A percentile compares a stretch with the other conserved stretches of the same genome.
Evolutionary conservation across 2,113 vertebrate genomes (phyloP).

Genomic region (Phrynosoma platyrhinos): DNA sequence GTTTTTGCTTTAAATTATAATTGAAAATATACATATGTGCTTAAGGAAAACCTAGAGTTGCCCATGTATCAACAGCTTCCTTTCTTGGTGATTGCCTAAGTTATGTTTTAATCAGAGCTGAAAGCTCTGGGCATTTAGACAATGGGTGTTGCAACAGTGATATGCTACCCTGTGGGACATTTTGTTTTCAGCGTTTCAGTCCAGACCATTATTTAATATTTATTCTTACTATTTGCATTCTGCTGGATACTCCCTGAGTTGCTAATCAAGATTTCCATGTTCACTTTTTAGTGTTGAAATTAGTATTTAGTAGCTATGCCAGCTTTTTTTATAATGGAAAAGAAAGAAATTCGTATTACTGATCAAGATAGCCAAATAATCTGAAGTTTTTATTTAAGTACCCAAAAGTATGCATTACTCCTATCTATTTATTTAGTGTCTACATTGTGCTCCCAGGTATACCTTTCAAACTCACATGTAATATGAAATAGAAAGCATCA

Average conservation of each 20-base stretch:
- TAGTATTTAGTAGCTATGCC: not conserved
- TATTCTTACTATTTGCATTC: constrained; percentile 1
- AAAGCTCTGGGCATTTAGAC: constrained; percentile 44
- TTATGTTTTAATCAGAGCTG: constrained; percentile 46
- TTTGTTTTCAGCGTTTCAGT: constrained; percentile 22
- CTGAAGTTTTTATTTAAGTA: constrained; percentile 26
- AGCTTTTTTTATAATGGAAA: constrained; percentile 20
- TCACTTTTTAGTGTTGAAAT: not conserved
- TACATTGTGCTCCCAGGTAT: no score
- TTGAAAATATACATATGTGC: constrained; percentile 10
- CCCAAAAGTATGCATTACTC: not conserved
- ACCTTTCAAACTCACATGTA: no score
- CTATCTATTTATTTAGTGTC: no score
- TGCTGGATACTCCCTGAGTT: constrained; percentile 39
- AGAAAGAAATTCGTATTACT: not conserved
- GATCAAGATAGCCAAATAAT: constrained; percentile 9
- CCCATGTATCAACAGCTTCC: constrained; percentile 51
- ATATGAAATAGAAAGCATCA: no score
- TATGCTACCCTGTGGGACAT: constrained; percentile 40
- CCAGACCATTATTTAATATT: constrained; percentile 46
- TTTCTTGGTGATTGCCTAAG: constrained; percentile 47
- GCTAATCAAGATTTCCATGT: constrained; percentile 32
- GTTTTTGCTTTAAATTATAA: constrained; percentile 59
- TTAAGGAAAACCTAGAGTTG: constrained; percentile 54
- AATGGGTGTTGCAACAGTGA: constrained; percentile 40